phyloP scores from a whole-genome alignment of 2,797 vertebrate species.

The Sebastes itinus region DNA sequence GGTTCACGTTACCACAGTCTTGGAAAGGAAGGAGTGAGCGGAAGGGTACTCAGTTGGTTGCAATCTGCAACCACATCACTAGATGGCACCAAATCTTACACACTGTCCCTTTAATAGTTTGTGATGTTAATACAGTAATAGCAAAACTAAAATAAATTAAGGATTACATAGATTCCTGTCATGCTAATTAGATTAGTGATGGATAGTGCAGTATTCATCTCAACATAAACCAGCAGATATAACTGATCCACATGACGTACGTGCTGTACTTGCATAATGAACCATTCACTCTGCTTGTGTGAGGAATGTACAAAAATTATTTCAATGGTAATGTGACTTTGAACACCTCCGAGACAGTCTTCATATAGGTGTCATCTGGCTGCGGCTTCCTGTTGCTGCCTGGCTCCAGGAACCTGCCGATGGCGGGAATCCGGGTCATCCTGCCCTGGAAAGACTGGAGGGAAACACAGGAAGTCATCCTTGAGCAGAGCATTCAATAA shows the following conservation, averaged over 20 bases:
- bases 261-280: not conserved
- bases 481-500: not conserved
- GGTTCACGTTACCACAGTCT: too few relatives aligned
- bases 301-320: not conserved
- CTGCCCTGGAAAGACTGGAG: conserved; percentile 87
- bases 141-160: conserved; percentile 14
- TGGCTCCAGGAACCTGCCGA: conserved; percentile 87
- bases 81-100: too few relatives aligned
- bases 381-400: conserved; percentile 86
- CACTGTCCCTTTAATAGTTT: not conserved
- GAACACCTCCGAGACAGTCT: conserved; percentile 72
- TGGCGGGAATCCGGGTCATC: conserved; percentile 79
- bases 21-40: too few relatives aligned
- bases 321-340: not conserved
- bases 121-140: not conserved
- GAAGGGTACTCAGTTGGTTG: too few relatives aligned
- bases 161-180: not conserved
- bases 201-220: not conserved
- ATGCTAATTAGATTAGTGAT: not conserved
- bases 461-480: not conserved
- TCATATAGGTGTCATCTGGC: conserved; percentile 62
- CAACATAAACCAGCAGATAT: not conserved
- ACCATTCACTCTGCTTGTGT: not conserved
- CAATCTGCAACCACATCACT: too few relatives aligned
- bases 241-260: rapidly evolving